Evolutionary conservation across 2,113 vertebrate species (phyloP).

Genomic region (Muntiacus muntjak): DNA sequence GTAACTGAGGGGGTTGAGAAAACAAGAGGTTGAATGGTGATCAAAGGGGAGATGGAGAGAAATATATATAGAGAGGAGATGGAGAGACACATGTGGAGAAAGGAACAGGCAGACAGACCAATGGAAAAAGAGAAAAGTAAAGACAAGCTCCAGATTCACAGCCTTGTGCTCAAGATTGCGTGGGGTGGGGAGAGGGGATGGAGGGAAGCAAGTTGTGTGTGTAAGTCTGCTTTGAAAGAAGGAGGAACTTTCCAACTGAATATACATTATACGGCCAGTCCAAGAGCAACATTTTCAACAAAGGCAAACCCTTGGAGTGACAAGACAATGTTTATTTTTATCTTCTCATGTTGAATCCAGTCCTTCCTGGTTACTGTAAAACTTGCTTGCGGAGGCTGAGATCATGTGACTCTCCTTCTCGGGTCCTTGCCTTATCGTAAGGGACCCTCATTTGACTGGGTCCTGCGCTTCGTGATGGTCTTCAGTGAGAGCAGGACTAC

Average conservation of each 20-base stretch:
- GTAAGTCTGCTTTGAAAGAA: neutral
- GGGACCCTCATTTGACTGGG: too few relatives aligned
- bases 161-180: neutral
- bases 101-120: neutral
- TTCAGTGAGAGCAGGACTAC: neutral
- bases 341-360: neutral
- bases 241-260: neutral
- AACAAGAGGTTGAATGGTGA: neutral
- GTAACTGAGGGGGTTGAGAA: neutral
- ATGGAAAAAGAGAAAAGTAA: neutral
- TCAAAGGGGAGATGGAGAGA: too few relatives aligned
- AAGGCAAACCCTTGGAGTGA: neutral
- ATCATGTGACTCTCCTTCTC: neutral
- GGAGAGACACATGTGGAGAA: neutral
- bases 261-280: neutral
- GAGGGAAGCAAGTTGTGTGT: neutral
- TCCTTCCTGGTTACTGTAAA: neutral
- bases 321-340: neutral
- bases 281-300: neutral
- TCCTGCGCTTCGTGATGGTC: neutral
- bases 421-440: accelerated
- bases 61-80: neutral
- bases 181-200: accelerated
- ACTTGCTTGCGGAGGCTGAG: neutral
- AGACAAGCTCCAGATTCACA: neutral